These are phyloP conservation scores for Helarctos malayanus DNA, from an alignment of 2,797 vertebrate genomes.

Conservation along the genomic window DNA sequence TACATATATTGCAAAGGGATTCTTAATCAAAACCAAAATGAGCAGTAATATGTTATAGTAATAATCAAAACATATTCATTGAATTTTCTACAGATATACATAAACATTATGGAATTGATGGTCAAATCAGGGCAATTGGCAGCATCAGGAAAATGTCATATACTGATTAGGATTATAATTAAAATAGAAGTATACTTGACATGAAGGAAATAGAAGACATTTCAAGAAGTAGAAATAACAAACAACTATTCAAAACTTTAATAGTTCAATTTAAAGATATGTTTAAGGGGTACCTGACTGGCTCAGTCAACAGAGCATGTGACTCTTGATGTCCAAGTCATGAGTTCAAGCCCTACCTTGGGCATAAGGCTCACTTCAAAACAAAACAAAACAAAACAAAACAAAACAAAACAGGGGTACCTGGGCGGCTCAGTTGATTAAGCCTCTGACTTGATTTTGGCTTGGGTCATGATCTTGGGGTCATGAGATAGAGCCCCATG, in stretches of 20 bases:
- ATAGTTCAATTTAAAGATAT: neutral
- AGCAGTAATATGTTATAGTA: neutral
- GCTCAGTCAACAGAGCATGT: neutral
- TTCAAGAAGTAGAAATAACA: conserved; percentile 34
- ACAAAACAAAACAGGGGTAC: neutral
- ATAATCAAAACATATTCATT: neutral
- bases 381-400: neutral
- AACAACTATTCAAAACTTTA: neutral
- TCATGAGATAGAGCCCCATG: neutral
- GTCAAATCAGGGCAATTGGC: neutral
- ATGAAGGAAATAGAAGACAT: neutral
- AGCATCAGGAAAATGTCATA: neutral
- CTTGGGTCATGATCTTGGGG: neutral
- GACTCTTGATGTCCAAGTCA: neutral
- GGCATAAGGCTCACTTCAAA: neutral
- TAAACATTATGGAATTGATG: neutral
- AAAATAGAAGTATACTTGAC: conserved; percentile 14
- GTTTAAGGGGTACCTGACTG: neutral
- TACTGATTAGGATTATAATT: neutral
- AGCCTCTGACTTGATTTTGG: neutral
- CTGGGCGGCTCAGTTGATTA: neutral
- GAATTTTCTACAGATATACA: neutral
- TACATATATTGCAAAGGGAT: neutral
- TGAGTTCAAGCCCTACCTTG: neutral
- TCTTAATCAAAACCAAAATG: neutral